Percentiles rank a stretch among this genome's conserved stretches.
These are phyloP conservation scores for Oppia nitens DNA, from an alignment of 1,140 invertebrate genomes.

Conservation along the genomic window DNA sequence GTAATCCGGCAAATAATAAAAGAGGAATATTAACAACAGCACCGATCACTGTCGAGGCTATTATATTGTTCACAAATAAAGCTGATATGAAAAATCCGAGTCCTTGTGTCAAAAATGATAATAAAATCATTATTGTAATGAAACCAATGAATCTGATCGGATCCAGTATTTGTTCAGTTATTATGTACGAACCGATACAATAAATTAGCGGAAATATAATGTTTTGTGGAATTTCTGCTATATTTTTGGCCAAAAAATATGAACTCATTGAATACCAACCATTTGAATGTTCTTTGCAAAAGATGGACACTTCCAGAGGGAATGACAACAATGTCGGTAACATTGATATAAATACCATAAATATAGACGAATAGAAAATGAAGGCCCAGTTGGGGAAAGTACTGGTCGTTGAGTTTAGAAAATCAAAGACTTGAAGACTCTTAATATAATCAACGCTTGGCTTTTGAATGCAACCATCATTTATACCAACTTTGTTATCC, in stretches of 20 bases:
- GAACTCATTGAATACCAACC: slow-evolving; percentile 16
- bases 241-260: slow-evolving; percentile 13
- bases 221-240: slow-evolving; percentile 15
- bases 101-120: slow-evolving; percentile 9
- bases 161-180: slow-evolving; percentile 7
- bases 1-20: slow-evolving; percentile 68
- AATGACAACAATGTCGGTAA: slow-evolving; percentile 5
- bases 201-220: slow-evolving; percentile 9
- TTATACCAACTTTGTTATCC: slow-evolving; percentile 6
- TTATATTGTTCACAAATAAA: slow-evolving; percentile 13
- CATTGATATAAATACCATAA: slow-evolving; percentile 7
- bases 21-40: slow-evolving; percentile 75
- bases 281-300: slow-evolving; percentile 14
- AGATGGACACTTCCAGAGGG: slow-evolving; percentile 10
- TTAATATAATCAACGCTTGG: slow-evolving; percentile 5
- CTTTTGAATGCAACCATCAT: slow-evolving; percentile 5
- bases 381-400: slow-evolving; percentile 9
- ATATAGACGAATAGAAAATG: slow-evolving; percentile 7
- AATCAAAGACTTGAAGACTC: slow-evolving; percentile 2
- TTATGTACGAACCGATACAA: slow-evolving; percentile 3
- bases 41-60: slow-evolving; percentile 62
- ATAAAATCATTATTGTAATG: background rate
- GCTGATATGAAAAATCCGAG: slow-evolving; percentile 10
- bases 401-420: background rate
- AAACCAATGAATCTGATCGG: slow-evolving; percentile 7